A percentile compares a stretch with the other conserved stretches of the same genome.
These are phyloP conservation scores for Diarsia dahlii DNA, from an alignment of 2,888 invertebrate species.

Conservation along the genomic window DNA sequence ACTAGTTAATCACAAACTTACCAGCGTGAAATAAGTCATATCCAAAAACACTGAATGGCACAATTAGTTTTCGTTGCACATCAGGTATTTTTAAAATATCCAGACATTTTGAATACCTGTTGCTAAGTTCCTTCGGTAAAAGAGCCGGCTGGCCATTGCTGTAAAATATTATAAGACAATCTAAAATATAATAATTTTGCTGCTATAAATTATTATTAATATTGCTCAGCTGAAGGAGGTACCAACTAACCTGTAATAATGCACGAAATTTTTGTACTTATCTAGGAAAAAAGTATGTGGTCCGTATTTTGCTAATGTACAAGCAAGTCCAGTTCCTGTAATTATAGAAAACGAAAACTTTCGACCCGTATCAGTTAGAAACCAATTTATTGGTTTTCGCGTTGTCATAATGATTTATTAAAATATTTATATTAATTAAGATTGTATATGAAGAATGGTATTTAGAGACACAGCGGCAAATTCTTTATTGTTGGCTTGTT, in stretches of 20 bases:
- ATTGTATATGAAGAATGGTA: background rate
- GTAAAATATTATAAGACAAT: conserved; percentile 61
- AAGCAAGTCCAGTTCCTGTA: conserved; percentile 83
- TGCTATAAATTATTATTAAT: background rate
- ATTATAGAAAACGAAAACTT: conserved; percentile 87
- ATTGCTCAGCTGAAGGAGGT: background rate
- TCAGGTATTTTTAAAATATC: conserved; percentile 90
- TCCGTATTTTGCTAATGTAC: conserved; percentile 89
- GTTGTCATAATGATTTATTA: conserved; percentile 72
- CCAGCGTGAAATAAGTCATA: conserved; percentile 94
- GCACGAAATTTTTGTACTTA: conserved; percentile 91
- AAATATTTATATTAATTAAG: background rate
- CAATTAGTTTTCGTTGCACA: conserved; percentile 86
- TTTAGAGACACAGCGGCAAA: background rate
- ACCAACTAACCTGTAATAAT: conserved; percentile 90
- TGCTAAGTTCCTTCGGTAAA: conserved; percentile 86
- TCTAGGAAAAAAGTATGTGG: conserved; percentile 92
- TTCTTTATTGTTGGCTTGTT: background rate
- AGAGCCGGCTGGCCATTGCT: conserved; percentile 92
- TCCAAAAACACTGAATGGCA: conserved; percentile 93
- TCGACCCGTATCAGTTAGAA: conserved; percentile 90
- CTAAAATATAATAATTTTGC: background rate
- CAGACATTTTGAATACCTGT: conserved; percentile 90
- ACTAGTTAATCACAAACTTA: conserved; percentile 11
- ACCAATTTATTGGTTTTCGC: conserved; percentile 86